Evolutionary conservation across 2,113 vertebrate species (phyloP).

Genomic region (Lepus americanus): DNA sequence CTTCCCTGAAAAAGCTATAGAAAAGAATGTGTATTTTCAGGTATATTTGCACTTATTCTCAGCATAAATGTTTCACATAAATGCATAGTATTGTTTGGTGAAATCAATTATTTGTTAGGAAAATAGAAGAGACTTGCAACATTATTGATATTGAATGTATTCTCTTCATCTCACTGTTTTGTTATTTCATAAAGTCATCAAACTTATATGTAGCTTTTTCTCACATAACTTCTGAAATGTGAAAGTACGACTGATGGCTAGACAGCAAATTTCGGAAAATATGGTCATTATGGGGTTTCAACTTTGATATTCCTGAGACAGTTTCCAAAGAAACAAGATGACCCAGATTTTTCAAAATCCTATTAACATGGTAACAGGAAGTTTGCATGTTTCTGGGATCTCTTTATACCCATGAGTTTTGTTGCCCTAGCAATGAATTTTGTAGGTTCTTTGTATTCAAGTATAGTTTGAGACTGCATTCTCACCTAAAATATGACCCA

Average conservation of each 20-base stretch:
- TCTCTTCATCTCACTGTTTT: background rate
- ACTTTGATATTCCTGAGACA: conserved; percentile 47
- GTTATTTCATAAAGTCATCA: background rate
- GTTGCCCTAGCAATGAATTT: background rate
- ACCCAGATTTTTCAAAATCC: conserved; percentile 70
- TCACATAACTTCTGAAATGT: conserved; percentile 35
- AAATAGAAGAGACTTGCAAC: background rate
- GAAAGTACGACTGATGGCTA: background rate
- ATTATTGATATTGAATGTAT: background rate
- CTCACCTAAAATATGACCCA: background rate
- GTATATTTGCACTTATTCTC: background rate
- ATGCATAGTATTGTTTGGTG: background rate
- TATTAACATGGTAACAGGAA: conserved; percentile 70
- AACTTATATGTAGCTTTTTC: background rate
- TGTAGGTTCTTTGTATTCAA: conserved; percentile 30
- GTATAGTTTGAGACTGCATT: conserved; percentile 48
- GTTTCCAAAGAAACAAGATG: conserved; percentile 61
- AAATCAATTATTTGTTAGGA: background rate
- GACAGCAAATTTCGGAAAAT: background rate
- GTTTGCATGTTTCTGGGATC: conserved; percentile 38
- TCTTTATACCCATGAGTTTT: conserved; percentile 4
- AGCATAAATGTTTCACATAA: background rate
- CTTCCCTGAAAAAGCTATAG: background rate
- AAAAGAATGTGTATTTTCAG: background rate
- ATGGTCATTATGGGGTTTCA: conserved; percentile 38